phyloP scores from a whole-genome alignment of 2,113 vertebrate genomes.

The Coptodon rendalli region DNA sequence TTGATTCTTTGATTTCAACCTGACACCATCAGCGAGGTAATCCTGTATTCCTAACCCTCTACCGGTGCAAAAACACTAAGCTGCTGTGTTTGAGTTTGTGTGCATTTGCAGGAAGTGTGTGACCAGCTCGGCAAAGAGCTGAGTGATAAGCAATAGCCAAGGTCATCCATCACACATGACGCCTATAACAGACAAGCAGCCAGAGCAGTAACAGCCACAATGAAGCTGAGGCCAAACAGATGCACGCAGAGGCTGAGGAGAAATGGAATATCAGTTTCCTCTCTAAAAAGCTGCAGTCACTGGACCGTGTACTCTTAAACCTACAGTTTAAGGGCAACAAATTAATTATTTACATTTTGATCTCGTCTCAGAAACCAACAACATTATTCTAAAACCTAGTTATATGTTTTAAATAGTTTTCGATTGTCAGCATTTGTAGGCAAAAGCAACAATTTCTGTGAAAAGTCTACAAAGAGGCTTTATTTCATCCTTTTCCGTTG shows the following conservation, averaged over 20 bases:
- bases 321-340: not conserved
- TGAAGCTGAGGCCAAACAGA: not conserved
- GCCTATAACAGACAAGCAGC: not conserved
- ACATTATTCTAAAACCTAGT: not conserved
- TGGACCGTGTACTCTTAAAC: not conserved
- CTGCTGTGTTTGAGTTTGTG: not conserved
- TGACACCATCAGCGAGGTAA: not conserved
- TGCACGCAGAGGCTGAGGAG: not conserved
- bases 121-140: not conserved
- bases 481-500: not conserved
- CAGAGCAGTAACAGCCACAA: not conserved
- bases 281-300: not conserved
- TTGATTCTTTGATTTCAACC: not conserved
- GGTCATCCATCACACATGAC: not conserved
- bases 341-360: not conserved
- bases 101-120: not conserved
- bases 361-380: rapidly evolving
- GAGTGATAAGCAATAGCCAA: not conserved
- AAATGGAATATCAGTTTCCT: not conserved
- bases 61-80: not conserved
- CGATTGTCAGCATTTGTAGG: not conserved
- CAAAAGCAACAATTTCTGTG: not conserved
- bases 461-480: not conserved
- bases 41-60: not conserved
- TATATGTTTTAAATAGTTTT: not conserved